Conservation (phyloP, 53 echinoderm and acorn worm genomes). For the Astropecten irregularis region DNA sequence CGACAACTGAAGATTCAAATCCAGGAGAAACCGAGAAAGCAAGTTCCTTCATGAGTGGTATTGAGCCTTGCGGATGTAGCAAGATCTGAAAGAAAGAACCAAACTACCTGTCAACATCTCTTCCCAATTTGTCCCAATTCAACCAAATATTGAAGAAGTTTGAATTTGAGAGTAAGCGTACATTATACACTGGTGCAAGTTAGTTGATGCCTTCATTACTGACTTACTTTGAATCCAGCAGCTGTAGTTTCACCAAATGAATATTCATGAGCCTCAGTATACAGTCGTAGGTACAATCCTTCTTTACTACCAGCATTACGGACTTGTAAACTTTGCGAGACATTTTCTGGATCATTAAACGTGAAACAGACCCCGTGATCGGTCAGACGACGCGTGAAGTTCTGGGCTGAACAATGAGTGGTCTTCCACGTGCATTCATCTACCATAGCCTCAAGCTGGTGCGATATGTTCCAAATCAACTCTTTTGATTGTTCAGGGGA, state of each 20-base stretch:
- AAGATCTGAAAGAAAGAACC: slow-evolving; percentile 27
- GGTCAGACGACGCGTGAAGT: slow-evolving; percentile 60
- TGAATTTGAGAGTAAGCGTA: too few species aligned
- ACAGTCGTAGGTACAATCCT: slow-evolving; percentile 58
- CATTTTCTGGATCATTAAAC: slow-evolving; percentile 51
- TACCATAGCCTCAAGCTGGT: slow-evolving; percentile 61
- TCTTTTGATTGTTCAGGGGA: not conserved
- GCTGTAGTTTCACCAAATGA: slow-evolving; percentile 63
- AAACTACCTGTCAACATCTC: not conserved
- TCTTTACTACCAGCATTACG: slow-evolving; percentile 58
- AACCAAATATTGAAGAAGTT: too few species aligned
- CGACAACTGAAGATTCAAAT: slow-evolving; percentile 53
- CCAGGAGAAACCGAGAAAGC: slow-evolving; percentile 67
- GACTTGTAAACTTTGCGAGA: not conserved
- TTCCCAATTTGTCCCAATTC: too few species aligned
- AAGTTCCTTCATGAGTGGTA: slow-evolving; percentile 55
- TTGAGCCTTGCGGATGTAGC: slow-evolving; percentile 58
- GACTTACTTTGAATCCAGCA: slow-evolving; percentile 68
- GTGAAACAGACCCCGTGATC: slow-evolving; percentile 76
- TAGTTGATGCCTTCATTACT: too few species aligned
- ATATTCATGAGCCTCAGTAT: slow-evolving; percentile 65
- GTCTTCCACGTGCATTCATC: slow-evolving; percentile 57
- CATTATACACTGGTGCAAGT: too few species aligned
- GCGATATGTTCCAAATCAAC: not conserved
- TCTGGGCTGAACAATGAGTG: slow-evolving; percentile 33